Base-by-base conservation (phyloP, 2,113 vertebrate genomes). In the Kryptolebias marmoratus region DNA sequence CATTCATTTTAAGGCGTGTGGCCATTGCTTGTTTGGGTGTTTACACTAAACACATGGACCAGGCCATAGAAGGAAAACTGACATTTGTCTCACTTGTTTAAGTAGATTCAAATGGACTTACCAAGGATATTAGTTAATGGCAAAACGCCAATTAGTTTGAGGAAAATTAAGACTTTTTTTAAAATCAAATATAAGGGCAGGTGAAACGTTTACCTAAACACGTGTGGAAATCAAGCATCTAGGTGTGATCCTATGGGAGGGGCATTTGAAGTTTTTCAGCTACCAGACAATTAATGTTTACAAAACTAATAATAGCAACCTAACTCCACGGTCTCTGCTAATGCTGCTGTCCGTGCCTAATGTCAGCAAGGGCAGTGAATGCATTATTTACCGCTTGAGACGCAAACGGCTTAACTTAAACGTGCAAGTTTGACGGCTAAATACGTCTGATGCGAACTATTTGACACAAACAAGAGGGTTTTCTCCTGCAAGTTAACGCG, bases 371-470 rank as follows among this genome's bases (percentile, higher is more conserved):
- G 22, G 27, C 30, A 15, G 0, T 4, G 13, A 1, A 18, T 18
- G 39, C 5, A 30, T 3, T 27, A 62, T 69, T 56, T 49, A 36
- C 59, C 13, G 44, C 18, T 39, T 64, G 15, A n/a, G 2, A 16
- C 6, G 50, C 50, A 52, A 44, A 36, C 12, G 8, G 0, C 1
- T 9, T 13, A 39, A 3, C 36, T 45, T 49, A 28, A 27, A 15
- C 5, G 27, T 45, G 47, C 22, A 61, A 81, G 16, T 69, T 73
- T 1, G 15, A 61, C 16, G 44, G 39, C 3, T 11, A 84, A 64
- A 71, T 44, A 8, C 30, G 47, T 54, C 61, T 31, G 28, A 18
- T 47, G 59, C 27, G 13, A 18, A n/a, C 11, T 45, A 36, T 15
- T 13, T 9, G 3, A 57, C 5, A 53, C 13, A 5, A 48, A 73